Evolutionary conservation across 2,888 invertebrate species (phyloP), one percentile per base, ranked within the genome.

Genomic region (Pseudoips prasinana): DNA sequence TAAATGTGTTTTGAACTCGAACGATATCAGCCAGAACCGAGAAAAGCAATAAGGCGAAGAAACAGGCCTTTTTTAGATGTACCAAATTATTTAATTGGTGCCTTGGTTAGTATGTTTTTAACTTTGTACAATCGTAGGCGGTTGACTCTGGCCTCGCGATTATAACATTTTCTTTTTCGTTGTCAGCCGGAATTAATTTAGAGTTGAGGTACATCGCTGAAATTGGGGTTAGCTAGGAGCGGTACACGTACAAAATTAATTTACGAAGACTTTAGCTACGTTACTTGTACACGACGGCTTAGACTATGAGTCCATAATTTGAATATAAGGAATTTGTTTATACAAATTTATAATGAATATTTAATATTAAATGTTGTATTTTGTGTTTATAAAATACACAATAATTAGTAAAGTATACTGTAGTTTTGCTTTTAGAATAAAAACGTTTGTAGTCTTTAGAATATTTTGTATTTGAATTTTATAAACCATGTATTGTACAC

Each of bases 161-260:
- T 53, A 45, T 56, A 57, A 58, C 33, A 60, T 64, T 68, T 69
- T 65, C 56, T 66, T 70, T 63, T 66, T 60, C 40, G 42, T 58
- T 60, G 41, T 45, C 39, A 40, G 56, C 46, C 46, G 54, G 53
- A 61, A 68, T 64, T 71, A 70, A 67, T 75, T 69, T 61, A 46
- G 50, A 53, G 46, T 36, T 46, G 42, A 57, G 56, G 56, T 64
- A 68, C 54, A 70, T 61, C 43, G 45, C 39, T 44, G 18, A 66
- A 70, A 67, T 64, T 66, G 49, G 48, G 61, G 57, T 64, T 61
- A 46, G 67, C 71, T 66, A 57, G 57, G 60, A 73, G 73, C 72
- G 53, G 49, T 73, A 73, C 64, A 72, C 38, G 64, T 42, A 57
- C 52, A 36, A 58, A 66, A 67, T 64, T 63, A 61, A 64, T 66